phyloP scores from a whole-genome alignment of 2,113 vertebrate genomes.

The Baryphthengus martii region DNA sequence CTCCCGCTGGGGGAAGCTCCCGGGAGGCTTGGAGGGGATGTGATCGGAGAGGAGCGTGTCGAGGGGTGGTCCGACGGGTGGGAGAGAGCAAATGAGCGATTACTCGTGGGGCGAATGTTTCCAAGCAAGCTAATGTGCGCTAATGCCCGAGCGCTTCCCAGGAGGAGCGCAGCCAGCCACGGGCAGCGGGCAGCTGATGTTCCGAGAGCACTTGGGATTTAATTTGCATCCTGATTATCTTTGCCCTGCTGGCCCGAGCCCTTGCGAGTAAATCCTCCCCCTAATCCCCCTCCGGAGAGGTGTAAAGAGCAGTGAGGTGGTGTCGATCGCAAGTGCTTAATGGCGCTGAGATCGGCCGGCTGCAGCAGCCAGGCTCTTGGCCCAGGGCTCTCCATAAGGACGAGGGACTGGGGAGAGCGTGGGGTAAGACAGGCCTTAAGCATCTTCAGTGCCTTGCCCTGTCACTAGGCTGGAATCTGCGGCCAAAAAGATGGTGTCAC shows the following conservation, averaged over 20 bases:
- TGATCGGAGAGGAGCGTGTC: background rate
- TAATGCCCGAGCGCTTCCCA: conserved; percentile 23
- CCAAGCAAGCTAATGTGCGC: conserved; percentile 13
- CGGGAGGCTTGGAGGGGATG: background rate
- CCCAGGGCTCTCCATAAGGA: background rate
- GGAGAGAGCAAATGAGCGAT: background rate
- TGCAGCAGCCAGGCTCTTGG: background rate
- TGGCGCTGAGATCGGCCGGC: conserved; percentile 8
- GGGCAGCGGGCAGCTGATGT: conserved; percentile 22
- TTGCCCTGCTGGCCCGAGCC: conserved; percentile 53
- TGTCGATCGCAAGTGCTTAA: conserved; percentile 4
- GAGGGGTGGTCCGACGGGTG: background rate
- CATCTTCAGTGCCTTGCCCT: background rate
- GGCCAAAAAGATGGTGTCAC: background rate
- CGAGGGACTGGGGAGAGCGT: accelerated
- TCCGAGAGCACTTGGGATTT: background rate
- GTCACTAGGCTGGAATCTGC: background rate
- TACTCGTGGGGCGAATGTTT: background rate
- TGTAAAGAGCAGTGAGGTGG: conserved; percentile 44
- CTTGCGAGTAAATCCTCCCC: conserved; percentile 36
- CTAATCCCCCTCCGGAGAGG: conserved; percentile 42
- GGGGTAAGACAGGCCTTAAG: background rate
- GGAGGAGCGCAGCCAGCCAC: conserved; percentile 20
- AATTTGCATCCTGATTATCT: conserved; percentile 59
- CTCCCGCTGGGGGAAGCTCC: background rate